Percentiles rank a stretch among this genome's conserved stretches.
Conservation (phyloP, 2,888 invertebrate genomes). For the Rhimphoctona megacephalus region DNA sequence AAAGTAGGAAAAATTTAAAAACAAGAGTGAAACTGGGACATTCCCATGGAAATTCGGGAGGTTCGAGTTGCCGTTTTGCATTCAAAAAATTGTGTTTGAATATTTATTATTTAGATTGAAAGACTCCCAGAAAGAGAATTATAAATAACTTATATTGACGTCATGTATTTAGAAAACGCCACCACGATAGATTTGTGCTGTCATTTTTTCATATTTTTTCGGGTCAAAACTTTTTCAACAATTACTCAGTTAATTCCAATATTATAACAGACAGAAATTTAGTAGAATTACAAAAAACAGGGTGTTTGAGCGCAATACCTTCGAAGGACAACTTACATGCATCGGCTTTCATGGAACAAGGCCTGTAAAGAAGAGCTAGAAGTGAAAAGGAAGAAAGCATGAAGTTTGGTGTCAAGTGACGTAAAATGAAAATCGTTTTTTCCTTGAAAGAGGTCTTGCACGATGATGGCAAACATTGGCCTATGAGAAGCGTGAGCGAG, state of each 20-base stretch:
- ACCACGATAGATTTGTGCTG: neutral
- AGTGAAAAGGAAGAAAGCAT: slow-evolving; percentile 67
- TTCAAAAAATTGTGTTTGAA: too few species aligned
- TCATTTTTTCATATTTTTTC: neutral
- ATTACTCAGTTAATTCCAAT: neutral
- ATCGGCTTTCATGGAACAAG: neutral
- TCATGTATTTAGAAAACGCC: too few species aligned
- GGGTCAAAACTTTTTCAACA: neutral
- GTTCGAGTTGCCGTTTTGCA: too few species aligned
- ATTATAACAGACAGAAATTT: neutral
- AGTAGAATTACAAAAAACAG: neutral
- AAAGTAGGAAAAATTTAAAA: neutral
- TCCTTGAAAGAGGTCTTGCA: slow-evolving; percentile 27
- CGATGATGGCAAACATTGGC: slow-evolving; percentile 69
- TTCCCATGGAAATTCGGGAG: too few species aligned
- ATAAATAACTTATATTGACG: neutral
- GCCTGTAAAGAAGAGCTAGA: slow-evolving; percentile 44
- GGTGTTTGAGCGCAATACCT: neutral
- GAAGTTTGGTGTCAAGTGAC: slow-evolving; percentile 69
- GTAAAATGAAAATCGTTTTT: slow-evolving; percentile 53
- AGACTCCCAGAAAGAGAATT: neutral
- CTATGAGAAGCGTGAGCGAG: slow-evolving; percentile 34
- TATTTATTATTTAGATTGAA: neutral
- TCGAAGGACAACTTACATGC: neutral
- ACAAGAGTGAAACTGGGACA: neutral